Conservation (phyloP, 2,113 vertebrate species). For the Tympanuchus pallidicinctus region DNA sequence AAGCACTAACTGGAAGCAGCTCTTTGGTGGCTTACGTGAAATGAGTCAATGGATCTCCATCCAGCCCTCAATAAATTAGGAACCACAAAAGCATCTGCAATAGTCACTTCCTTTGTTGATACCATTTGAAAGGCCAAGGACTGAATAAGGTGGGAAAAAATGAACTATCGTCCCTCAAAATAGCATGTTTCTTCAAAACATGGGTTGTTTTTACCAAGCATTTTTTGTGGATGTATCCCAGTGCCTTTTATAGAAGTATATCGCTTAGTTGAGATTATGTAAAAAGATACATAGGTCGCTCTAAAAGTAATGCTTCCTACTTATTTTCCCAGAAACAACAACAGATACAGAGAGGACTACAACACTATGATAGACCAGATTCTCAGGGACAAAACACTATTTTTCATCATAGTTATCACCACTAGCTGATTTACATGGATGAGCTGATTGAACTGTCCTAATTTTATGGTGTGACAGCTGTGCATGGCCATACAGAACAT, state of each 20-base stretch:
- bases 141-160: constrained; percentile 1
- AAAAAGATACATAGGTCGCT: background rate
- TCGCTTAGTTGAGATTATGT: background rate
- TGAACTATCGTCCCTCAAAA: constrained; percentile 2
- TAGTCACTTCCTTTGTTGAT: constrained; percentile 53
- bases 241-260: background rate
- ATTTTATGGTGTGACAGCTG: no score
- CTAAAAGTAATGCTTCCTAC: background rate
- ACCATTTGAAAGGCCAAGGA: constrained; percentile 49
- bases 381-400: no score
- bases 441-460: no score
- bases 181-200: background rate
- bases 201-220: background rate
- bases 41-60: background rate
- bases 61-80: constrained; percentile 1
- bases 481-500: no score
- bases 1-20: constrained; percentile 32
- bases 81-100: constrained; percentile 44
- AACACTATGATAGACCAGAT: no score
- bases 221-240: background rate
- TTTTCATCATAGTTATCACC: no score
- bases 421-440: no score
- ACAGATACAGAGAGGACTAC: background rate
- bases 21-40: background rate
- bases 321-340: background rate